These are phyloP conservation scores for Onthophagus taurus DNA, from an alignment of 1,140 invertebrate species.

Conservation along the genomic window DNA sequence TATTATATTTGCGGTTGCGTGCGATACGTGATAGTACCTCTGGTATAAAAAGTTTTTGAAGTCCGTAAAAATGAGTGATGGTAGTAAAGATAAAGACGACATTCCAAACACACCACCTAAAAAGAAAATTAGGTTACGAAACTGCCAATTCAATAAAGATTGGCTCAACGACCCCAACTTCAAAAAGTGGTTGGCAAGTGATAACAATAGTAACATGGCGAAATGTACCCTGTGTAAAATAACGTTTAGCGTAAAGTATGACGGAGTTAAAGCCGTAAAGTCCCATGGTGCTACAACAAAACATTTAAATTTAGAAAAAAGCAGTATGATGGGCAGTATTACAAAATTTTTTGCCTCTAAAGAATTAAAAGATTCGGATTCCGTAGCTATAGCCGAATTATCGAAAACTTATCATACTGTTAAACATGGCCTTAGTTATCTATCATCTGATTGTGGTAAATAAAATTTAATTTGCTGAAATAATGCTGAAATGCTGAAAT, in stretches of 20 bases:
- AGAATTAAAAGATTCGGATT: conserved; percentile 3
- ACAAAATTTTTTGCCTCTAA: conserved; percentile 6
- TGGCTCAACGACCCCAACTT: conserved; percentile 1
- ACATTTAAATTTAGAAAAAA: conserved; percentile 8
- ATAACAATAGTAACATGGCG: conserved; percentile 5
- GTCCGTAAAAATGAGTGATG: conserved; percentile 1
- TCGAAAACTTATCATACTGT: conserved; percentile 5
- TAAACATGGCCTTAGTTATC: conserved; percentile 6
- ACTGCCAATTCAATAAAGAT: conserved; percentile 8
- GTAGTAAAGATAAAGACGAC: conserved; percentile 3
- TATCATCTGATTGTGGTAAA: conserved; percentile 6
- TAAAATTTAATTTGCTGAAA: conserved; percentile 4
- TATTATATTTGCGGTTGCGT: background rate
- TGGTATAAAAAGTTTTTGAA: background rate
- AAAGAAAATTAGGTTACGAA: conserved; percentile 3
- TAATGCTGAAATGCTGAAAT: background rate
- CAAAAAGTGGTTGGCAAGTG: conserved; percentile 4
- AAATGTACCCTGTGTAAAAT: conserved; percentile 8
- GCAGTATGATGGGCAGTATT: background rate
- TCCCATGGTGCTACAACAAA: conserved; percentile 2
- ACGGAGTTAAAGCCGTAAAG: conserved; percentile 4
- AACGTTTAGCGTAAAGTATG: conserved; percentile 2
- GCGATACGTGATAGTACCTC: background rate
- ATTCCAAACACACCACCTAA: conserved; percentile 5
- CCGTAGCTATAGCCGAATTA: conserved; percentile 1